Conservation (phyloP, 2,113 vertebrate genomes). For the Grallaria varia region DNA sequence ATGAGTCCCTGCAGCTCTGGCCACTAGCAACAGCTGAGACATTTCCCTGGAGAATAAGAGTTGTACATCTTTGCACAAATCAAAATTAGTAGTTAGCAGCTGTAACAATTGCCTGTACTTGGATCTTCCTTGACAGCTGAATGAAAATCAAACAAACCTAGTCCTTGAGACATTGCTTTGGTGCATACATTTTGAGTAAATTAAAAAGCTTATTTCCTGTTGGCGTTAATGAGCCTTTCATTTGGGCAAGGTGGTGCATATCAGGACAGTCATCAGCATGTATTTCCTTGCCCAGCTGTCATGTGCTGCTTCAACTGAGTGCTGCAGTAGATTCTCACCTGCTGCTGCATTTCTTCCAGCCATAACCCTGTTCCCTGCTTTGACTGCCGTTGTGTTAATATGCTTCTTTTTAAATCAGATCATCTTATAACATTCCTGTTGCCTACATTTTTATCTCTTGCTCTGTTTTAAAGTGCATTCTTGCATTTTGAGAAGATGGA, state of each 20-base stretch:
- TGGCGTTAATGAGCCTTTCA: not conserved
- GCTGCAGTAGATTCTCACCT: not conserved
- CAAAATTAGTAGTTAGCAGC: not conserved
- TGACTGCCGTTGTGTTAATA: not conserved
- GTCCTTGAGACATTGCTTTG: rapidly evolving
- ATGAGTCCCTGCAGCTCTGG: not conserved
- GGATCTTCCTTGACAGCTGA: not conserved
- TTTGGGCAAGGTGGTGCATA: not conserved
- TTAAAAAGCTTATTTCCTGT: not conserved
- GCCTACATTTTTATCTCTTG: not conserved
- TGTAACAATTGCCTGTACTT: not conserved
- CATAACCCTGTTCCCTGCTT: not conserved
- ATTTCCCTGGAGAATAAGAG: not conserved
- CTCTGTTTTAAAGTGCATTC: not conserved
- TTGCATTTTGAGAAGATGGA: not conserved
- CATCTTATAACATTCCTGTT: not conserved
- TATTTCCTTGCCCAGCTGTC: not conserved
- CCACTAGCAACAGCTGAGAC: not conserved
- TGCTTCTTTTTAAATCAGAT: not conserved
- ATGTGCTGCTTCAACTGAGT: not conserved
- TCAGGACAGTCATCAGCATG: not conserved
- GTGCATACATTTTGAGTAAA: not conserved
- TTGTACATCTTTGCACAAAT: not conserved
- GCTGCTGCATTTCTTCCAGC: not conserved
- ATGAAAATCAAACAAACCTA: not conserved